phyloP scores from a whole-genome alignment of 2,888 invertebrate species.

The Synanthedon tipuliformis region DNA sequence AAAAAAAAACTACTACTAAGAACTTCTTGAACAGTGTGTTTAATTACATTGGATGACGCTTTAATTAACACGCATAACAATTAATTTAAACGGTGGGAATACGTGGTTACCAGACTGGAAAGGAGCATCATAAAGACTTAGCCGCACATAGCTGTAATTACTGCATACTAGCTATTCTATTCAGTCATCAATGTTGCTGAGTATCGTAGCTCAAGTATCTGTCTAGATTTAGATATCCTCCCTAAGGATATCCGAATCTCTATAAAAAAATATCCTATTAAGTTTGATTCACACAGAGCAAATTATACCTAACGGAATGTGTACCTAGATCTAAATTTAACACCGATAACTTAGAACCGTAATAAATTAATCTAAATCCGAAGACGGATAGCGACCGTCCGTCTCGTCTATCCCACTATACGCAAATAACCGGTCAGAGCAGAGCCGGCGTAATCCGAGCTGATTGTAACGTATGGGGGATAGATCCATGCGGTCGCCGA shows the following conservation, averaged over 20 bases:
- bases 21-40: too few species aligned
- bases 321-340: constrained; percentile 15
- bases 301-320: constrained; percentile 2
- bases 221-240: too few species aligned
- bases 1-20: too few species aligned
- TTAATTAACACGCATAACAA: neutral
- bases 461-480: constrained; percentile 41
- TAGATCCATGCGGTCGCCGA: constrained; percentile 14
- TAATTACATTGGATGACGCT: neutral
- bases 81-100: neutral
- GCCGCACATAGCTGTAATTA: neutral
- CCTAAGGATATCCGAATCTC: too few species aligned
- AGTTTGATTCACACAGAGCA: too few species aligned
- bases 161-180: neutral
- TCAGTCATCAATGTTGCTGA: neutral
- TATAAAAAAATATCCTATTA: too few species aligned
- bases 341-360: constrained; percentile 17
- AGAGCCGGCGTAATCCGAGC: constrained; percentile 19
- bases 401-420: constrained; percentile 21
- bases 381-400: constrained; percentile 19
- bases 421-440: constrained; percentile 19
- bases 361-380: constrained; percentile 38
- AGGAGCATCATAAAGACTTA: neutral
- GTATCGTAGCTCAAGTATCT: too few species aligned
- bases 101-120: neutral